Percentiles rank a stretch among this genome's conserved stretches.
Evolutionary conservation across 2,888 invertebrate species (phyloP).

Genomic region (Oligia latruncula): DNA sequence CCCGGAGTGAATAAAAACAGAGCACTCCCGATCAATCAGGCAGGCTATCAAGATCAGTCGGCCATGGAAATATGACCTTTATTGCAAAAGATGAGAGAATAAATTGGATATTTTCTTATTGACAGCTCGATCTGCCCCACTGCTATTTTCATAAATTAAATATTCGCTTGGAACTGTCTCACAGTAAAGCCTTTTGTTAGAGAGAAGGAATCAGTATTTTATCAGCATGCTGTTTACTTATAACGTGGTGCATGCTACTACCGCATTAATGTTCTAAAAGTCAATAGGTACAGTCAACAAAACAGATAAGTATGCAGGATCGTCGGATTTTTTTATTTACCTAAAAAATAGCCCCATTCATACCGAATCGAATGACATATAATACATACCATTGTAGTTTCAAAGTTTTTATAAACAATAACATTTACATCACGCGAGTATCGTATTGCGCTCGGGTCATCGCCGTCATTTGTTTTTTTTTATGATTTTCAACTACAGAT

Average conservation of each 20-base stretch:
- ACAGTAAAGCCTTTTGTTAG: not conserved
- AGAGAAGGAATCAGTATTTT: not conserved
- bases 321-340: no score
- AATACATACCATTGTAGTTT: no score
- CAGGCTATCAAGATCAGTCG: conserved; percentile 38
- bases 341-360: no score
- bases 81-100: conserved; percentile 14
- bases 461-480: no score
- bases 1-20: conserved; percentile 46
- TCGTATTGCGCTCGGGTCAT: no score
- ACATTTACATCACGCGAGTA: no score
- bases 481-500: no score
- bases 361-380: no score
- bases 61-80: conserved; percentile 41
- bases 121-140: conserved; percentile 2
- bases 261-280: no score
- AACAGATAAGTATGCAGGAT: no score
- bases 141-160: conserved; percentile 7
- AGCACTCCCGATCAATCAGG: conserved; percentile 48
- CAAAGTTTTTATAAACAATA: no score
- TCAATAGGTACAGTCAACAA: no score
- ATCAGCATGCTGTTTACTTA: not conserved
- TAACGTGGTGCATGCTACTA: not conserved
- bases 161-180: not conserved
- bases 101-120: conserved; percentile 27